Conservation (phyloP, 1,140 invertebrate genomes). For the Gonioctena quinquepunctata region DNA sequence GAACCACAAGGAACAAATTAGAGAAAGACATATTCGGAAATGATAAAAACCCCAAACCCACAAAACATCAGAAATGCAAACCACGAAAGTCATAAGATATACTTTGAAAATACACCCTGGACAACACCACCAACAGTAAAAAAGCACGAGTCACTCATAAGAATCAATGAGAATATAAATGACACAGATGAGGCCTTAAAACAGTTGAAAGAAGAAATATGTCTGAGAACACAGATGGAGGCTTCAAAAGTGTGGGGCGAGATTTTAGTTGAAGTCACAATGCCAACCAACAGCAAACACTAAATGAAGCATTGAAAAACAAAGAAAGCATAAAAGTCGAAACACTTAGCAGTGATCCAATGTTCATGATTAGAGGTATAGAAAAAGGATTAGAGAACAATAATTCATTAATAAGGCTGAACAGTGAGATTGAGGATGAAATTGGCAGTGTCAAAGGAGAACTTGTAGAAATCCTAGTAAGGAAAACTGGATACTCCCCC, state of each 20-base stretch:
- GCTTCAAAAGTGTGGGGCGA: background rate
- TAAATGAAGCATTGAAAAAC: background rate
- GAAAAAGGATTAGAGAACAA: slow-evolving; percentile 11
- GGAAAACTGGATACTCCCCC: slow-evolving; percentile 24
- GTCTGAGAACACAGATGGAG: background rate
- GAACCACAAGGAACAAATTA: no score
- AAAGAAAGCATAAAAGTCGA: background rate
- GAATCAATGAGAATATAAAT: background rate
- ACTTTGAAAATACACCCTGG: background rate
- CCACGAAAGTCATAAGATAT: background rate
- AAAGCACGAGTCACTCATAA: background rate
- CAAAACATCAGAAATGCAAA: background rate
- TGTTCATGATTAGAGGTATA: slow-evolving; percentile 20
- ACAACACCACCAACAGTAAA: background rate
- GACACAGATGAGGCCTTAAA: background rate
- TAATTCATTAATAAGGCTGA: slow-evolving; percentile 19
- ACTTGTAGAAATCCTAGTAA: slow-evolving; percentile 12
- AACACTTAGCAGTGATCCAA: slow-evolving; percentile 7
- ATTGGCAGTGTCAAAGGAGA: background rate
- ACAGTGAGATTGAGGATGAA: slow-evolving; percentile 17
- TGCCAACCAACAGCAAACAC: background rate
- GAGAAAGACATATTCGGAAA: no score
- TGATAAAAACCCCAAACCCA: background rate
- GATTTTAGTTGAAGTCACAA: background rate
- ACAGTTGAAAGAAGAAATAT: background rate